These are phyloP conservation scores for Liopterus haemorrhoidalis DNA, from an alignment of 2,888 invertebrate genomes.

Conservation along the genomic window DNA sequence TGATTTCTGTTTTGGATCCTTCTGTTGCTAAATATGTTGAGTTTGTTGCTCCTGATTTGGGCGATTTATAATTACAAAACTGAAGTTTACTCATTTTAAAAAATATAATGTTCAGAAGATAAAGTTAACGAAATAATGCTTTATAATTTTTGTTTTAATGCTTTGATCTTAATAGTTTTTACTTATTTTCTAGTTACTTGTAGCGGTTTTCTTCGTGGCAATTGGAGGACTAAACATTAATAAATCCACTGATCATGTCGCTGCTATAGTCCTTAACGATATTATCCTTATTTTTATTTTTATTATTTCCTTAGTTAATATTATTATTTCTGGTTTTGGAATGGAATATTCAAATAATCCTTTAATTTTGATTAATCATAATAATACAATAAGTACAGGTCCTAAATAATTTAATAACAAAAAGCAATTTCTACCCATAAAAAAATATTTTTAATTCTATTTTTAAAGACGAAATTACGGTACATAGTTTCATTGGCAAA, in stretches of 20 bases:
- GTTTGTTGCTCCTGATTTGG: constrained; percentile 23
- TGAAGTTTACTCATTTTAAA: constrained; percentile 10
- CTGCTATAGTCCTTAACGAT: constrained; percentile 75
- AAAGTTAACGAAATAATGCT: no score
- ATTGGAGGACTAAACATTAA: constrained; percentile 81
- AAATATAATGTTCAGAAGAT: no score
- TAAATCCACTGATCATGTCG: constrained; percentile 63
- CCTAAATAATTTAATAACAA: no score
- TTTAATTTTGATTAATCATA: constrained; percentile 44
- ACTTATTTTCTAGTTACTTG: constrained; percentile 63
- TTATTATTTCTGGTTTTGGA: constrained; percentile 78
- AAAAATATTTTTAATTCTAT: no score
- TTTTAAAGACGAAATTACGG: no score
- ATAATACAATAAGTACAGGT: no score
- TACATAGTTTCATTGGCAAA: no score
- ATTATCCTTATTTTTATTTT: constrained; percentile 74
- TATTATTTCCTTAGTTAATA: constrained; percentile 73
- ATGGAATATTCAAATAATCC: constrained; percentile 70
- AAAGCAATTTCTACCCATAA: no score
- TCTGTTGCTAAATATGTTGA: constrained; percentile 52
- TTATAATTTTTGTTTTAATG: no score
- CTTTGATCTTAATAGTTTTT: no score
- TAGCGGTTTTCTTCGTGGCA: constrained; percentile 74
- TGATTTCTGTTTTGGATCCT: constrained; percentile 76
- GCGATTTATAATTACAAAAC: constrained; percentile 14